Conservation (phyloP, 2,113 vertebrate species). For the Urocynchramus pylzowi region DNA sequence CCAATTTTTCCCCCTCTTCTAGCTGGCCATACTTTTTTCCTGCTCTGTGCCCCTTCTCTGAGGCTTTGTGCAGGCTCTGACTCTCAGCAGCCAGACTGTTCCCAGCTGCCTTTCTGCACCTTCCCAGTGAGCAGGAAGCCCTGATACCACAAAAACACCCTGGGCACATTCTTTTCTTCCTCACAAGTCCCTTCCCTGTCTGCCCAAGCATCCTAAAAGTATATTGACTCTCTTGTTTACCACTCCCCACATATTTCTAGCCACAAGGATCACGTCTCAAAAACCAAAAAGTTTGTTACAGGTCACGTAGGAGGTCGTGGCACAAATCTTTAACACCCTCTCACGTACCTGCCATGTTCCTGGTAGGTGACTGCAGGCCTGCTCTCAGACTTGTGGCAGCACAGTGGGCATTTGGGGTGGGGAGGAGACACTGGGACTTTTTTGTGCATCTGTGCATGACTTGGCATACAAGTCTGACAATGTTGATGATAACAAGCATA, state of each 20-base stretch:
- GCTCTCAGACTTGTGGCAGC: background rate
- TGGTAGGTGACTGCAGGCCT: rapidly evolving
- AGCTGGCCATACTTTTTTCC: background rate
- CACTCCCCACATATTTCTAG: background rate
- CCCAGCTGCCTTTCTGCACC: background rate
- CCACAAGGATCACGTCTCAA: background rate
- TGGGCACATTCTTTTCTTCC: background rate
- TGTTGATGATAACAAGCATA: rapidly evolving
- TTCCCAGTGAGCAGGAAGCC: background rate
- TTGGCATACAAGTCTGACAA: background rate
- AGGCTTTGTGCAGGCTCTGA: background rate
- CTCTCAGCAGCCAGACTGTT: background rate
- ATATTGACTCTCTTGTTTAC: rapidly evolving
- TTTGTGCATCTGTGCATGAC: background rate
- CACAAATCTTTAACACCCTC: background rate
- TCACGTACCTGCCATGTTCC: background rate
- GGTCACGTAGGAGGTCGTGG: background rate
- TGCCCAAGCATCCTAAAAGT: background rate
- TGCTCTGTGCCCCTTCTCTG: background rate
- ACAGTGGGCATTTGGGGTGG: background rate
- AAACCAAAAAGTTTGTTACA: background rate
- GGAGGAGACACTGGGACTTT: background rate
- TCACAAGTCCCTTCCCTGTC: background rate
- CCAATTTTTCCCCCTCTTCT: background rate
- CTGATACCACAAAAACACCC: background rate